Evolutionary conservation across 2,888 invertebrate genomes (phyloP).

Genomic region (Spilarctia lutea): DNA sequence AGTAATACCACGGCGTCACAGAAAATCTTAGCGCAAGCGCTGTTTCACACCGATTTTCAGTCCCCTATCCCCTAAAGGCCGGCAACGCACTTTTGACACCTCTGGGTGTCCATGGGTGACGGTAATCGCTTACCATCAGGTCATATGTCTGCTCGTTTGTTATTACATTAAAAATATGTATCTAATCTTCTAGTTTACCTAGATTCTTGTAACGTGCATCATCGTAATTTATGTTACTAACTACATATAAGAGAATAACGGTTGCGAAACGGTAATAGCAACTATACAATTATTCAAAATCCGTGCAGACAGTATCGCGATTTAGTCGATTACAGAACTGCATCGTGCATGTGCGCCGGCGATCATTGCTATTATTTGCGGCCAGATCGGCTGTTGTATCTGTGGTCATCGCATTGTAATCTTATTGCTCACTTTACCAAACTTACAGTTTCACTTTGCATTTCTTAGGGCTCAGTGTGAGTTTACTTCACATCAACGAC

Average conservation of each 20-base stretch:
- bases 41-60: too few species aligned
- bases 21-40: too few species aligned
- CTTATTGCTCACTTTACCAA: slow-evolving; percentile 49
- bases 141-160: too few species aligned
- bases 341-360: slow-evolving; percentile 51
- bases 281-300: slow-evolving; percentile 44
- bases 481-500: too few species aligned
- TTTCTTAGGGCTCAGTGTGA: slow-evolving; percentile 16
- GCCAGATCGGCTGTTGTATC: slow-evolving; percentile 38
- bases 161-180: too few species aligned
- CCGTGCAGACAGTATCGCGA: slow-evolving; percentile 30
- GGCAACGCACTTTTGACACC: too few species aligned
- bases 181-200: slow-evolving; percentile 18
- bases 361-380: slow-evolving; percentile 59
- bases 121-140: too few species aligned
- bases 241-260: slow-evolving; percentile 27
- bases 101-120: too few species aligned
- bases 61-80: too few species aligned
- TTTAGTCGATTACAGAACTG: slow-evolving; percentile 55
- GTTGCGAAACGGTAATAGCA: slow-evolving; percentile 43
- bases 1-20: too few species aligned
- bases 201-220: slow-evolving; percentile 24
- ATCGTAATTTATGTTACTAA: slow-evolving; percentile 28
- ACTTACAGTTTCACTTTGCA: slow-evolving; percentile 55
- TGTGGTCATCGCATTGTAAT: slow-evolving; percentile 49